A percentile compares a stretch with the other conserved stretches of the same genome.
phyloP scores from a whole-genome alignment of 1,140 invertebrate species.

The Drosophila pruinosa region DNA sequence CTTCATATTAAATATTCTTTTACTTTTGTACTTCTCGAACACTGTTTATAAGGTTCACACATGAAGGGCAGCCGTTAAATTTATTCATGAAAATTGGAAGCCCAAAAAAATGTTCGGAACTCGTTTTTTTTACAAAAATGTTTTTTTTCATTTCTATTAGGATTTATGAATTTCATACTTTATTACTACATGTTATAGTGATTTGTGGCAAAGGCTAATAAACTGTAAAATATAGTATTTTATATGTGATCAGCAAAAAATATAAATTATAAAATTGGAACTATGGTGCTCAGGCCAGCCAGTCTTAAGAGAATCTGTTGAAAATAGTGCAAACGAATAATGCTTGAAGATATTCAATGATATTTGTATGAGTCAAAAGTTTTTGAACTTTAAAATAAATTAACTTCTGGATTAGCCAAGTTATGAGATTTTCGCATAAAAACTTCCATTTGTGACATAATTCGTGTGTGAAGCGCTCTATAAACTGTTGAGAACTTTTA shows the following conservation, averaged over 20 bases:
- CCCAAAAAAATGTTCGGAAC: neutral
- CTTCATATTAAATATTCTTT: too few species aligned
- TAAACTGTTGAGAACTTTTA: constrained; percentile 31
- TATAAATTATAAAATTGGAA: neutral
- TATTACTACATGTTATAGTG: neutral
- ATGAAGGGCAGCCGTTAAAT: too few species aligned
- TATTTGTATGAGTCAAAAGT: constrained; percentile 18
- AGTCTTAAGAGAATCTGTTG: too few species aligned
- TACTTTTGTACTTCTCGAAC: neutral
- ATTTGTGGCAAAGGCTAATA: constrained; percentile 27
- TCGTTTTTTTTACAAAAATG: neutral
- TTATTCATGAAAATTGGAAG: too few species aligned
- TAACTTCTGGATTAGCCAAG: constrained; percentile 16
- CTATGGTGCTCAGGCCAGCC: too few species aligned
- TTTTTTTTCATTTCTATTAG: neutral
- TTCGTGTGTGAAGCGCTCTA: constrained; percentile 14
- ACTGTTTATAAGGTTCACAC: too few species aligned
- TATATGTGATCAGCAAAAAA: constrained; percentile 30
- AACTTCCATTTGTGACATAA: constrained; percentile 15
- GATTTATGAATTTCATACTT: neutral
- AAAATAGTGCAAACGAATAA: neutral
- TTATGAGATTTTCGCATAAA: neutral
- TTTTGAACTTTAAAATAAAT: constrained; percentile 22
- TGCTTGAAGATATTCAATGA: neutral
- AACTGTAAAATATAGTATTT: constrained; percentile 40